phyloP scores from a whole-genome alignment of 2,888 invertebrate species.

The Nomada flava region DNA sequence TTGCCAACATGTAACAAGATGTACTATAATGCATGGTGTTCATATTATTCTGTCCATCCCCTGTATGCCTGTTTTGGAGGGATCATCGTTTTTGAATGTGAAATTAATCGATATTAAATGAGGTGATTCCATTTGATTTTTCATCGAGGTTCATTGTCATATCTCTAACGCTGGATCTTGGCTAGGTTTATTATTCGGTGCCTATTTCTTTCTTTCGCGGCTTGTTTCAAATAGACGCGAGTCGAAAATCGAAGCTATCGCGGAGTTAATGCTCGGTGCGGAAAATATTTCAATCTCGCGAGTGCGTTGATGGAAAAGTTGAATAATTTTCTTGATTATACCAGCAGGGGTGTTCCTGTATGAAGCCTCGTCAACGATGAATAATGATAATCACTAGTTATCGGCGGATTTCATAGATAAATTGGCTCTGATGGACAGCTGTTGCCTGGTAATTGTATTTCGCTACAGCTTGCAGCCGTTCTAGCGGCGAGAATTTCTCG shows the following conservation, averaged over 20 bases:
- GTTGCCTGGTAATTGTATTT: slow-evolving; percentile 64
- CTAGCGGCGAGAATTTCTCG: slow-evolving; percentile 41
- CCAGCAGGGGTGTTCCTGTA: slow-evolving; percentile 13
- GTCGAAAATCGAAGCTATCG: too few relatives aligned
- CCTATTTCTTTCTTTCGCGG: too few relatives aligned
- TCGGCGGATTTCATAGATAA: slow-evolving; percentile 64
- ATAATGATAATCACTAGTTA: slow-evolving; percentile 64
- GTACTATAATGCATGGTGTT: too few relatives aligned
- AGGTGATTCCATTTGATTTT: too few relatives aligned
- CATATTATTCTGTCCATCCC: too few relatives aligned
- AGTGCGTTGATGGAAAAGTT: slow-evolving; percentile 13
- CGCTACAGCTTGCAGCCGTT: slow-evolving; percentile 52
- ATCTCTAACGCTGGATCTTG: too few relatives aligned
- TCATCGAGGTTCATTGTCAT: too few relatives aligned
- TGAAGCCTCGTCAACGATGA: slow-evolving; percentile 59
- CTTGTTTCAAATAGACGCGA: too few relatives aligned
- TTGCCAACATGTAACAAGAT: too few relatives aligned
- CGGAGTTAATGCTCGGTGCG: not conserved
- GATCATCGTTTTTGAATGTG: too few relatives aligned
- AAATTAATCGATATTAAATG: too few relatives aligned
- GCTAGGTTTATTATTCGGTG: too few relatives aligned
- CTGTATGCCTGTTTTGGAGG: not conserved
- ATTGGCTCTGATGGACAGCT: slow-evolving; percentile 66
- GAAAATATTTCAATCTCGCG: not conserved
- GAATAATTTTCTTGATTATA: slow-evolving; percentile 56